These are phyloP conservation scores for Erinaceus europaeus DNA, from an alignment of 2,113 vertebrate genomes.

Conservation along the genomic window DNA sequence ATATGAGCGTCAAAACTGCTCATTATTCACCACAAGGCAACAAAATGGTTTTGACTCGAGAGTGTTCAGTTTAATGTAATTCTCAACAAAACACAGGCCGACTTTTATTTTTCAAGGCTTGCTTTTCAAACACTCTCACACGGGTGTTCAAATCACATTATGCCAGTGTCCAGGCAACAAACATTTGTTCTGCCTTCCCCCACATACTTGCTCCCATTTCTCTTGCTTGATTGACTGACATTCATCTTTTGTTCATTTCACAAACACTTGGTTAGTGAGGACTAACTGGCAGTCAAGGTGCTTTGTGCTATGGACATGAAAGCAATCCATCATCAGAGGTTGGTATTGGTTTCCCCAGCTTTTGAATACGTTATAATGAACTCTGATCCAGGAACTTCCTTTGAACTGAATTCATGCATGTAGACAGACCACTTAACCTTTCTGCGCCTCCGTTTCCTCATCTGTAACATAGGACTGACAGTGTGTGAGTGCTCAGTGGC, in stretches of 20 bases:
- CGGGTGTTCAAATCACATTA: not conserved
- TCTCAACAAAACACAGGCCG: not conserved
- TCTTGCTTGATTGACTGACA: not conserved
- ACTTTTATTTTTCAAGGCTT: too few relatives aligned
- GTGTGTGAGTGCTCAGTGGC: too few relatives aligned
- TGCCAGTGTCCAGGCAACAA: not conserved
- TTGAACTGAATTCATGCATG: rapidly evolving
- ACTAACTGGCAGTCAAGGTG: not conserved
- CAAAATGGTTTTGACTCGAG: not conserved
- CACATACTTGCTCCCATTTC: too few relatives aligned
- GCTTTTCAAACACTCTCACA: rapidly evolving
- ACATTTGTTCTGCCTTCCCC: not conserved
- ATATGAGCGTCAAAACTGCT: not conserved
- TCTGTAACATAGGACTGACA: not conserved
- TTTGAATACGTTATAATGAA: not conserved
- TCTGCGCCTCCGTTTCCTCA: not conserved
- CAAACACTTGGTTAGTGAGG: not conserved
- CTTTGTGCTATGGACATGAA: not conserved
- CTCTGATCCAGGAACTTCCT: rapidly evolving
- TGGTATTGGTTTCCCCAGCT: rapidly evolving
- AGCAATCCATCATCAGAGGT: too few relatives aligned
- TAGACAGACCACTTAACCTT: not conserved
- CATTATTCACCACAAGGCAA: not conserved
- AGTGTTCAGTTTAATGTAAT: not conserved
- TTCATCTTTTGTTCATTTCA: constrained; percentile 1